These are phyloP conservation scores for Noctuana brunneofusca DNA, from an alignment of 2,888 invertebrate genomes.

Conservation along the genomic window DNA sequence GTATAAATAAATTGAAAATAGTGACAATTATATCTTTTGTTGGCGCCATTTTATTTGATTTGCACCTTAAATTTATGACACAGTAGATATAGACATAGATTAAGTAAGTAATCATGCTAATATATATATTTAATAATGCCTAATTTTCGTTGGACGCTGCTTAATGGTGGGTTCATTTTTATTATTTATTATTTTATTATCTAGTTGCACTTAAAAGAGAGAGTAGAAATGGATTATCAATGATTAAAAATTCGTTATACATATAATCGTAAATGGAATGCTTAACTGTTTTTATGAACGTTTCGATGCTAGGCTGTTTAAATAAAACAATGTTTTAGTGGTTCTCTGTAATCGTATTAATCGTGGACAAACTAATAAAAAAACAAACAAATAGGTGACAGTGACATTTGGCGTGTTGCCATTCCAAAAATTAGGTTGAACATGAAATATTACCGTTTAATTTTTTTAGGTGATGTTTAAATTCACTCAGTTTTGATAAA, in stretches of 20 bases:
- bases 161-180: constrained; percentile 74
- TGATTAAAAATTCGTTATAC: constrained; percentile 58
- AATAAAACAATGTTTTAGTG: constrained; percentile 40
- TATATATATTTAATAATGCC: constrained; percentile 42
- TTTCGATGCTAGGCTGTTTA: constrained; percentile 62
- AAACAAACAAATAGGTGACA: constrained; percentile 9
- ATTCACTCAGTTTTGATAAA: too few species aligned
- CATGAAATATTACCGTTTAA: too few species aligned
- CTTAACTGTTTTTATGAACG: constrained; percentile 40
- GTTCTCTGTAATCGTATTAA: constrained; percentile 35
- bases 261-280: constrained; percentile 5
- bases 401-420: constrained; percentile 23
- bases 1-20: too few species aligned
- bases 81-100: constrained; percentile 10
- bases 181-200: constrained; percentile 8
- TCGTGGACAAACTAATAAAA: constrained; percentile 8
- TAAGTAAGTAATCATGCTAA: constrained; percentile 27
- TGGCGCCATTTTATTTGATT: neutral
- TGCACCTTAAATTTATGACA: neutral
- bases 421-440: neutral
- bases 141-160: constrained; percentile 78
- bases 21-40: too few species aligned
- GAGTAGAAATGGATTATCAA: constrained; percentile 84
- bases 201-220: constrained; percentile 82
- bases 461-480: too few species aligned